Base-by-base conservation (phyloP, 2,888 invertebrate genomes). In the Cryptus viduatorius region DNA sequence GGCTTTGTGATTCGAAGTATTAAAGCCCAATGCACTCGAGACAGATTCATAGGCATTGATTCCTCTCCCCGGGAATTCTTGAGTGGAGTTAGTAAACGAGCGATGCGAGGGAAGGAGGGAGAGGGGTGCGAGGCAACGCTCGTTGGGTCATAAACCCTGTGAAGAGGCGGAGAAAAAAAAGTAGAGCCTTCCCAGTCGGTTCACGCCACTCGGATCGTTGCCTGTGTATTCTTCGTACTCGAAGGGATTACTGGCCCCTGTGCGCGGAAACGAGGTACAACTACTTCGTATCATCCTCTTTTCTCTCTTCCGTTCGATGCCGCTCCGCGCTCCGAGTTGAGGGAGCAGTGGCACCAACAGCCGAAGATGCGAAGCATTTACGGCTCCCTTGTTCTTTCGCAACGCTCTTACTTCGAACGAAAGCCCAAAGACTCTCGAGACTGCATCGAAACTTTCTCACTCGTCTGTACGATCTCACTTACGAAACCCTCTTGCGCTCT, bases 31-130 rank as follows among this genome's bases (percentile, higher is more conserved):
- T 73, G 56, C 65, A 83, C 83, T 83, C 73, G 83, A 83, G 79
- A 83, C 83, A 71, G 83, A 79, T 71, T 44, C 61, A 83, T 71
- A 64, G 50, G 48, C 68, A 79, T 83, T 79, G 69, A 83, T 83
- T 68, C 67, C 48, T 64, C 72, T 46, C 56, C 69, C 19, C 37
- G 8, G 31, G 16, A 75, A 73, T 56, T 67, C 53, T 61, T 64
- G 56, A 46, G 61, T 69, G 19, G 65, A 48, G 53, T 68, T 65
- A 37, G 37, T 31, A 53, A 42, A 50, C 48, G 19, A 83, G 79
- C 75, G 42, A n/a, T 29, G 1, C 24, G 29, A n/a, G 29, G n/a
- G 24, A 19, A 4, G 19, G 53, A 42, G 19, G 71, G 42, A 44
- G 42, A 37, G 61, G n/a, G 24, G 53, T 3, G 37, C 44, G 64